phyloP scores from a whole-genome alignment of 2,888 invertebrate species.

The Petrolisthes manimaculis region DNA sequence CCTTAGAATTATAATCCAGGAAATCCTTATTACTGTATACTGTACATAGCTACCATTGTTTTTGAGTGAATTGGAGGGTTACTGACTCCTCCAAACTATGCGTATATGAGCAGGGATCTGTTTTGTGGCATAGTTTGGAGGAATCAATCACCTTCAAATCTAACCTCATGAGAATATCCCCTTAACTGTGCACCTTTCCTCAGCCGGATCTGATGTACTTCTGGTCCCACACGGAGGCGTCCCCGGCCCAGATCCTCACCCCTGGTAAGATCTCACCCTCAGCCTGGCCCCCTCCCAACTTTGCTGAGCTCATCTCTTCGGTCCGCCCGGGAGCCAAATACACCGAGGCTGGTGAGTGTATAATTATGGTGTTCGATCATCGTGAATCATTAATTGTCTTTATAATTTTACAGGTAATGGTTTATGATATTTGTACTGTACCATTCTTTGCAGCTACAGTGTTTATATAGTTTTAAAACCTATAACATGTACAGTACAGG shows the following conservation, averaged over 20 bases:
- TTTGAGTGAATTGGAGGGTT: too few relatives aligned
- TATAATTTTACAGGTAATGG: not conserved
- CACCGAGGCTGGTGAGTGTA: constrained; percentile 70
- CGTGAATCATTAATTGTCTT: not conserved
- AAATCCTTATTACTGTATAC: not conserved
- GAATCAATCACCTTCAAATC: too few relatives aligned
- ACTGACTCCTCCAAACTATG: too few relatives aligned
- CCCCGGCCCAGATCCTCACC: constrained; percentile 77
- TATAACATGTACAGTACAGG: not conserved
- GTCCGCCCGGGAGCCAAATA: constrained; percentile 69
- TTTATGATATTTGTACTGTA: too few relatives aligned
- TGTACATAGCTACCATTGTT: not conserved
- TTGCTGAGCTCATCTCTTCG: constrained; percentile 67
- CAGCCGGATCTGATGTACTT: constrained; percentile 92
- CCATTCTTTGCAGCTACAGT: not conserved
- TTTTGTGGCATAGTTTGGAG: too few relatives aligned
- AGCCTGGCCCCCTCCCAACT: constrained; percentile 79
- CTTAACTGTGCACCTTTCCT: not conserved
- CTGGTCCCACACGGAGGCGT: constrained; percentile 86
- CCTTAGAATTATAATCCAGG: not conserved
- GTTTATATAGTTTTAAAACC: not conserved
- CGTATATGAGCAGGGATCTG: too few relatives aligned
- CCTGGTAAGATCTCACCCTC: constrained; percentile 81
- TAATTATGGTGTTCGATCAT: not conserved
- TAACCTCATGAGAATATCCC: too few relatives aligned